Base-by-base conservation (phyloP, 2,797 vertebrate genomes). In the Gila robusta region DNA sequence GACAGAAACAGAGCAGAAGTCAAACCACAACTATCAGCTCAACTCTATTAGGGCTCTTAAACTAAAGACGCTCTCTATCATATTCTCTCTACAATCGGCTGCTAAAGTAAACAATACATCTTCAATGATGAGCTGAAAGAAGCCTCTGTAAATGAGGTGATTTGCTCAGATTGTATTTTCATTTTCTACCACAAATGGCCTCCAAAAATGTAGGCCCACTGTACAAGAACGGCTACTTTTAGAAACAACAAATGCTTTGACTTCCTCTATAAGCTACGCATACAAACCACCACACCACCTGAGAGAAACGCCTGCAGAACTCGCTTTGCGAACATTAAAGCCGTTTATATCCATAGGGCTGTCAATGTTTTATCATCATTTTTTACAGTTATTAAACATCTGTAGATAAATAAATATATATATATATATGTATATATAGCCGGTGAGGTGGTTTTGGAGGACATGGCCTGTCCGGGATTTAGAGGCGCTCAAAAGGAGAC, bases 1-100 rank as follows among this genome's bases (percentile, higher is more conserved):
- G 23, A 17, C 52, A 59, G 52, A 78, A 59, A 59, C 32, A 76
- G 73, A 76, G 28, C 74, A 77, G 10, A 39, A 37, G 52, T 59
- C 52, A n/a, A 78, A 78, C 74, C 74, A 59, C 74, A 39, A 56
- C 52, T 4, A n/a, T 35, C 1, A 39, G 74, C 73, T 54, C 49
- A 35, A 12, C 17, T 35, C 47, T 54, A 56, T 54, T 54, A 37
- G 12, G 19, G 19, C 28, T 56, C 17, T 76, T 54, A 21, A 52
- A 73, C 14, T 72, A 72, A 44, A 72, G 12, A 44, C 1, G 0
- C 6, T 44, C 12, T 44, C 23, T 16, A 17, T 11, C 39, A 26
- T 44, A 39, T 39, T 70, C 67, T 70, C 2, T 5, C 39, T 72
- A 23, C 23, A 26, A 17, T 0, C 23, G 7, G 19, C 67, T 23